These are phyloP conservation scores for Lophochroa leadbeateri DNA, from an alignment of 2,113 vertebrate genomes.

Conservation along the genomic window DNA sequence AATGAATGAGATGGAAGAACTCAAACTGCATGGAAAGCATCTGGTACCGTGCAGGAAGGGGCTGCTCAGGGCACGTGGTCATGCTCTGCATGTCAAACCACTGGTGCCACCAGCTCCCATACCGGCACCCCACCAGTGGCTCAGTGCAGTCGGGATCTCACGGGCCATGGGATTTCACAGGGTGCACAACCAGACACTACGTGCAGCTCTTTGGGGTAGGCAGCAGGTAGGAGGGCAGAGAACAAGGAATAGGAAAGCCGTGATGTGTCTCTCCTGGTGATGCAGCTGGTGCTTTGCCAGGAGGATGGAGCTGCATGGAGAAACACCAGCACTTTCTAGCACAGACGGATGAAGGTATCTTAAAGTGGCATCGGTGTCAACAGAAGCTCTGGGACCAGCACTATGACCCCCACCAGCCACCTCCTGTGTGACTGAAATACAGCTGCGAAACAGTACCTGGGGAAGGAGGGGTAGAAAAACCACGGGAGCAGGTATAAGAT, in stretches of 20 bases:
- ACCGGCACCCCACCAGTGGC: rapidly evolving
- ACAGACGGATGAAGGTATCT: background rate
- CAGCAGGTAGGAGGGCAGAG: background rate
- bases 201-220: background rate
- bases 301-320: background rate
- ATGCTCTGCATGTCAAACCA: rapidly evolving
- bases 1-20: background rate
- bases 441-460: background rate
- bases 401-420: background rate
- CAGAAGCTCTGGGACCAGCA: background rate
- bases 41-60: background rate
- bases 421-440: background rate
- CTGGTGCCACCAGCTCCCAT: rapidly evolving
- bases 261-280: background rate
- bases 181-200: background rate
- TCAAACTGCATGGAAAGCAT: background rate
- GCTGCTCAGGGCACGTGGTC: rapidly evolving
- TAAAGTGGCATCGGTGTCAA: background rate
- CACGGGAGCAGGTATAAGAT: rapidly evolving
- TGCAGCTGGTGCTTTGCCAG: constrained; percentile 15
- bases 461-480: background rate
- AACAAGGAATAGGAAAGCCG: background rate
- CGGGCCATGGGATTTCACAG: background rate
- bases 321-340: background rate
- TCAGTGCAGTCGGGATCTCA: background rate